Base-by-base conservation (phyloP, 2,797 vertebrate genomes). In the Microctenopoma stevenorrisi region DNA sequence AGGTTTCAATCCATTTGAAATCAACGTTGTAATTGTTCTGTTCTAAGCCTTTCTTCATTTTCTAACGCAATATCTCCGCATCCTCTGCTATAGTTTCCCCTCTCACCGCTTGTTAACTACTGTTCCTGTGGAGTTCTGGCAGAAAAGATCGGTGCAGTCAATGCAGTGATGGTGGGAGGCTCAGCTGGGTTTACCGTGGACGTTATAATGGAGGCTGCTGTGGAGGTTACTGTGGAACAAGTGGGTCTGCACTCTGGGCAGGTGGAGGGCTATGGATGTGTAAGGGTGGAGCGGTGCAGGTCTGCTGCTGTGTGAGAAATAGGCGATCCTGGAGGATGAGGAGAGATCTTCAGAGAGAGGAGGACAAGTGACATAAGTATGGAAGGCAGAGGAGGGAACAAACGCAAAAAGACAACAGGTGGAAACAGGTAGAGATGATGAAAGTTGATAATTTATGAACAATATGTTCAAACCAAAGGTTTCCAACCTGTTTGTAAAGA, bases 341-440 rank as follows among this genome's bases (percentile, higher is more conserved):
- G 89, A 49, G 78, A 88, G 52, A 92, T 78, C 90, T 92, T 76
- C 4, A 82, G 26, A 53, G 26, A 53, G 35, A 79, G 22, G 38
- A 42, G 11, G 38, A 68, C 22, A 60, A 58, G 13, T 5, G 30
- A 4, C 16, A 54, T 44, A 50, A 54, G 37, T n/a, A 51, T 1
- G 33, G 11, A 46, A 44, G 57, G 15, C 18, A 53, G 26, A 18
- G 16, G 12, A 47, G 22, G 38, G 11, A 47, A 37, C 13, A 69
- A 28, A 57, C 33, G 8, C 11, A 51, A 15, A 12, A 3, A 6
- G 14, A 35, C 2, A 22, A 22, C 22, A 22, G 13, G 26, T 40
- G 30, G 22, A 59, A 30, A 62, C 4, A n/a, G 14, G 5, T 43
- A 53, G 12, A 30, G 12, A 22, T 22, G 22, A 22, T 22, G 22